These are phyloP conservation scores for Hypercompe scribonia DNA, from an alignment of 2,888 invertebrate genomes.

Conservation along the genomic window DNA sequence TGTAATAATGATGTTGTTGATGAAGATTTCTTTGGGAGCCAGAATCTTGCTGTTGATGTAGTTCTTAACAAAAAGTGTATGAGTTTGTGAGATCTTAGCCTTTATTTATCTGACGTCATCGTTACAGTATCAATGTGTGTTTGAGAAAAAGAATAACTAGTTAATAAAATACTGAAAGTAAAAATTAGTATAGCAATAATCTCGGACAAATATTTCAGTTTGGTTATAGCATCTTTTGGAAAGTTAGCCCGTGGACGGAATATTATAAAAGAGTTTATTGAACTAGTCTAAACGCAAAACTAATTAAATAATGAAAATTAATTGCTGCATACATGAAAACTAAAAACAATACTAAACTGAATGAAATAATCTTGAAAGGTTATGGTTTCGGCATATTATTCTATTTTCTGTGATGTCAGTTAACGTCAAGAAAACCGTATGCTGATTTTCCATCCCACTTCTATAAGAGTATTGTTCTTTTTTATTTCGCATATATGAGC, in stretches of 20 bases:
- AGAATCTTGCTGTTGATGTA: slow-evolving; percentile 39
- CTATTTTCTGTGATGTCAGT: too few relatives aligned
- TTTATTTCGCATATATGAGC: not conserved
- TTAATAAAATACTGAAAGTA: not conserved
- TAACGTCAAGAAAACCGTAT: not conserved
- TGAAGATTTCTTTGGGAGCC: slow-evolving; percentile 48
- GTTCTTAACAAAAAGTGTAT: slow-evolving; percentile 17
- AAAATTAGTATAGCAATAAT: not conserved
- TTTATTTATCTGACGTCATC: slow-evolving; percentile 34
- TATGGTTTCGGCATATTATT: too few relatives aligned
- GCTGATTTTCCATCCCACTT: not conserved
- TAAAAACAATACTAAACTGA: too few relatives aligned
- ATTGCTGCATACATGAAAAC: too few relatives aligned
- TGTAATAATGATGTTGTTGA: slow-evolving; percentile 54
- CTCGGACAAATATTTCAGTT: not conserved
- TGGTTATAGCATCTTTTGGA: not conserved
- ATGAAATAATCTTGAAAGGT: not conserved
- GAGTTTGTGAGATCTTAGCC: slow-evolving; percentile 32
- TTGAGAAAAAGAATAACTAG: not conserved
- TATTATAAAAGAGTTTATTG: too few relatives aligned
- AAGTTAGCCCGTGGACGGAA: not conserved
- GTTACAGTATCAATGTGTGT: slow-evolving; percentile 19
- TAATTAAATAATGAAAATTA: too few relatives aligned
- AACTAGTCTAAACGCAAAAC: too few relatives aligned
- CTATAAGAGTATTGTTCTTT: not conserved